Evolutionary conservation across 2,797 vertebrate species (phyloP), one percentile per base, ranked within the genome.

Genomic region (Gymnoscopelus microlampas): DNA sequence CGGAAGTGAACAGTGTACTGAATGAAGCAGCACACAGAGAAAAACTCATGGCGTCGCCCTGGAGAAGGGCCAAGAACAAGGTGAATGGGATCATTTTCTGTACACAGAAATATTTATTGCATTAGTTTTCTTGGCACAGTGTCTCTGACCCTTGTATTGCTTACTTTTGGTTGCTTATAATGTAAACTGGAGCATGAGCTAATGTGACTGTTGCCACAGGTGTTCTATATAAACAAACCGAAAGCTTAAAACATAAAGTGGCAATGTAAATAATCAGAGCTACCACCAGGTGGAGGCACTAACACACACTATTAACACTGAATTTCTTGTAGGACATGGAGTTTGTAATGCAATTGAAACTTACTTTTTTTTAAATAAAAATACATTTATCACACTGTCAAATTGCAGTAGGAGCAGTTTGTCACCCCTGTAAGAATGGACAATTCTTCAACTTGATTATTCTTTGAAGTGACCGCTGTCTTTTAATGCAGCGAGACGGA

Each of bases 251-350:
- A 39, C 35, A 39, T 39, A 39, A 8, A 44, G 39, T 44, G 39
- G 39, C 8, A 9, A 5, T 44, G 39, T 44, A 44, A 44, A 44
- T 44, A 44, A 44, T 44, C 39, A 44, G 39, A 44, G 1, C 1
- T 0, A 14, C 83, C 91, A 87, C 66, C 79, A 90, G 89, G 70
- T 63, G 84, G 88, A 73, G 70, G 54, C 73, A 88, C 39, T 44
- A 68, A 88, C 11, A 68, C 60, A 15, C 67, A 72, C 23, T 13
- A 48, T 4, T 63, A 5, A 56, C 54, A 24, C 26, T 1, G 26
- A 5, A 54, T 7, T 5, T 10, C 35, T 0, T 3, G 47, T 24
- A 44, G 1, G 11, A 29, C 58, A 23, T 12, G 32, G 54, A 6
- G 7, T 7, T 55, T 35, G 14, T 6, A 63, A 35, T 39, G 3